Base-by-base conservation (phyloP, 2,888 invertebrate genomes). In the Nomada ruficornis region DNA sequence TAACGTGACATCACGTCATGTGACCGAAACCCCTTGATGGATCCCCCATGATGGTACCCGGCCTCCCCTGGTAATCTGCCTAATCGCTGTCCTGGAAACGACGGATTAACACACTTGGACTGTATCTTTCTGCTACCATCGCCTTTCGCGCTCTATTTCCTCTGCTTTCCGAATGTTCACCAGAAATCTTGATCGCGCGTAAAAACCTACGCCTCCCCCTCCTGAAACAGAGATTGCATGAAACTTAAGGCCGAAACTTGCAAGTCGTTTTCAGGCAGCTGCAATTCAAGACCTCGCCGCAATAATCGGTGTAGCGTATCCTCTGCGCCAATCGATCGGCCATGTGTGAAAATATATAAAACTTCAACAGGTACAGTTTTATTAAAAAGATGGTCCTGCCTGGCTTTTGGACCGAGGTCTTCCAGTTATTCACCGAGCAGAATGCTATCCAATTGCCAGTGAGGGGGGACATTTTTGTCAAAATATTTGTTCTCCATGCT, bases 1-100 rank as follows among this genome's bases (percentile, higher is more conserved):
- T 91, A 90, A 91, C 91, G 90, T 91, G 91, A 91, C 91, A 91
- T 91, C 90, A 90, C 86, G 89, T 90, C 91, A 89, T 90, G 90
- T 90, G 88, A 91, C 87, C 67, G 63, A 57, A 79, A 75, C 65
- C 81, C 79, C 79, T 69, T 68, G 47, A 36, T 63, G 26, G 69
- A 69, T 20, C 20, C 36, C 69, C 69, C 70, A 59, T 69, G 29
- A 74, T 26, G 59, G 57, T 59, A 63, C 82, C 82, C 83, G 87
- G 85, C 85, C 86, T 84, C 82, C 72, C 36, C 47, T 80, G 84
- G 84, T 88, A 89, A 89, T 90, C 89, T 83, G 80, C 87, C 84
- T 89, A 91, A 90, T 91, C 89, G 89, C 82, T 84, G 87, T 90
- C 85, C 90, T 86, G 90, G 82, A 88, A 89, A 86, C 77, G 55